Percentiles rank a stretch among this genome's conserved stretches.
Conservation (phyloP, 2,113 vertebrate genomes). For the Eubucco bourcierii region DNA sequence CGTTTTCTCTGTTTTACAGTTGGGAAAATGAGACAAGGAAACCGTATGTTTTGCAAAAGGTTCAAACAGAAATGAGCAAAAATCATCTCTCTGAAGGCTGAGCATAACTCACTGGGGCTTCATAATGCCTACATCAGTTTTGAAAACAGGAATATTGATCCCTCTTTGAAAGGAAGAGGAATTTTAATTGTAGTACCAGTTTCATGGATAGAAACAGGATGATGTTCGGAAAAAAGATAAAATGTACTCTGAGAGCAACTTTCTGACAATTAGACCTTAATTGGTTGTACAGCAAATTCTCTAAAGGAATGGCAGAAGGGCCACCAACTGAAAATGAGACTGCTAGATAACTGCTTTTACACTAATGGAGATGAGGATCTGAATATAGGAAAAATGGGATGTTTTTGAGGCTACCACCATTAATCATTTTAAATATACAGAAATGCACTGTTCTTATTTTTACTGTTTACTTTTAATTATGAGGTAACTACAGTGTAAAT, state of each 20-base stretch:
- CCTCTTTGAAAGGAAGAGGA: not conserved
- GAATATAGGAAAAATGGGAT: not conserved
- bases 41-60: not conserved
- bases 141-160: not conserved
- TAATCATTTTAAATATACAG: not conserved
- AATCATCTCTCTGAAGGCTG: not conserved
- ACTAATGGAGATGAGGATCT: not conserved
- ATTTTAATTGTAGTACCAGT: not conserved
- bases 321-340: not conserved
- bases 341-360: not conserved
- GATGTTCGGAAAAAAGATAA: not conserved
- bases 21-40: not conserved
- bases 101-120: not conserved
- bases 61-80: not conserved
- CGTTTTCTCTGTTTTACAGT: not conserved
- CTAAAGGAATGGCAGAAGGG: not conserved
- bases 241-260: not conserved
- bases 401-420: not conserved
- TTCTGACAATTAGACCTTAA: constrained; percentile 34
- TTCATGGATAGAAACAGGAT: not conserved
- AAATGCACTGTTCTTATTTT: not conserved
- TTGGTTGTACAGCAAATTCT: not conserved
- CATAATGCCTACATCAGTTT: not conserved
- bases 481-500: too few species aligned
- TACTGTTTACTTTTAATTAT: not conserved